phyloP scores from a whole-genome alignment of 2,113 vertebrate species.

The Hypanus sabinus region DNA sequence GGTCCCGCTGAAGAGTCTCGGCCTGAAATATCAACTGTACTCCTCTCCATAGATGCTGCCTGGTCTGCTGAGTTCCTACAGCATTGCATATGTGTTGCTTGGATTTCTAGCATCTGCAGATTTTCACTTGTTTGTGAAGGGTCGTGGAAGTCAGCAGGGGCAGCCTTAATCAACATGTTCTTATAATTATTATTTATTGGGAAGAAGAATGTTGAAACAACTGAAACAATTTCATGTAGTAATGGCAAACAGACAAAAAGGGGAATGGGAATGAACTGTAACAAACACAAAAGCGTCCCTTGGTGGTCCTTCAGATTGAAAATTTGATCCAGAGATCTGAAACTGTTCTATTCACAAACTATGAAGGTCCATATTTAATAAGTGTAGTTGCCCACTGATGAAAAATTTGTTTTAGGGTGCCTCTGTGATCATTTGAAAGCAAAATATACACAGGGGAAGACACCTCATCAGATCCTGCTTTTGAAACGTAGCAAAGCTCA shows the following conservation, averaged over 20 bases:
- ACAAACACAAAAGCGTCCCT: neutral
- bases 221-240: neutral
- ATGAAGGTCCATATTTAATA: neutral
- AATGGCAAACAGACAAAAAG: neutral
- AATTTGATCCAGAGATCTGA: neutral
- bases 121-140: no score
- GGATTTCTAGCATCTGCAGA: no score
- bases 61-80: no score
- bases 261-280: neutral
- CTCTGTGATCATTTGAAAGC: neutral
- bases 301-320: neutral
- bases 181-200: neutral
- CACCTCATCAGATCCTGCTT: neutral
- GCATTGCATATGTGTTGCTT: no score
- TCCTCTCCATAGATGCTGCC: no score
- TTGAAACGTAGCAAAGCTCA: neutral
- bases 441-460: neutral
- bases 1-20: no score
- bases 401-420: neutral
- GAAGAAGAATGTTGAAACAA: neutral
- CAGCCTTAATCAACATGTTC: neutral
- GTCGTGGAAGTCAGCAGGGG: neutral
- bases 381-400: no score
- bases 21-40: no score
- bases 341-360: neutral